These are phyloP conservation scores for Aspidapion aeneum DNA, from an alignment of 2,888 invertebrate genomes.

Conservation along the genomic window DNA sequence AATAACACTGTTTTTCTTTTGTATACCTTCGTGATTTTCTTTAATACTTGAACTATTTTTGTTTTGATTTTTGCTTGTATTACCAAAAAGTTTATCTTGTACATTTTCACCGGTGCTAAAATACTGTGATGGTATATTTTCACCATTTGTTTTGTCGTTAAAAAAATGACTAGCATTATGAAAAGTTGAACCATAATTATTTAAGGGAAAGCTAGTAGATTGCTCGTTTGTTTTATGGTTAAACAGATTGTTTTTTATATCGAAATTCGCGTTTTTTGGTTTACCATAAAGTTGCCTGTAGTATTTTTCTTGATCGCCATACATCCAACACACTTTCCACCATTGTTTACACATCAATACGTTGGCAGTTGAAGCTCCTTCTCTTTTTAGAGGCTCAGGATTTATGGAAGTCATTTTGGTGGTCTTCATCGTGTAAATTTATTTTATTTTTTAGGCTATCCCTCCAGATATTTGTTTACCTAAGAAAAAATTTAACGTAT, in stretches of 20 bases:
- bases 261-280: constrained; percentile 19
- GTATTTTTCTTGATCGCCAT: constrained; percentile 81
- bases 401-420: constrained; percentile 28
- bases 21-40: not conserved
- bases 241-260: not conserved
- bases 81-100: not conserved
- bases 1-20: not conserved
- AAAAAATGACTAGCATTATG: not conserved
- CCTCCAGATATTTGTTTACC: too few relatives aligned
- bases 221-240: not conserved
- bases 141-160: not conserved
- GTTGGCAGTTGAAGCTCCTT: constrained; percentile 57
- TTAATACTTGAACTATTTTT: too few relatives aligned
- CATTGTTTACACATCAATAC: constrained; percentile 82
- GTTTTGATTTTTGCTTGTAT: not conserved
- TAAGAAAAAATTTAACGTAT: too few relatives aligned
- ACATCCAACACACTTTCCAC: constrained; percentile 89
- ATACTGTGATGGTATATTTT: not conserved
- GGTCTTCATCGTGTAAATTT: too few relatives aligned
- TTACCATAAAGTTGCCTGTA: constrained; percentile 75
- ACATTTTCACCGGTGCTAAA: not conserved
- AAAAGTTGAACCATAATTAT: not conserved
- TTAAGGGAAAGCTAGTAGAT: not conserved
- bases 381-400: constrained; percentile 41
- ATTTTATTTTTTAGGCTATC: too few relatives aligned